Percentiles rank a stretch among this genome's conserved stretches.
Evolutionary conservation across 2,888 invertebrate genomes (phyloP).

Genomic region (Anodontia alba): DNA sequence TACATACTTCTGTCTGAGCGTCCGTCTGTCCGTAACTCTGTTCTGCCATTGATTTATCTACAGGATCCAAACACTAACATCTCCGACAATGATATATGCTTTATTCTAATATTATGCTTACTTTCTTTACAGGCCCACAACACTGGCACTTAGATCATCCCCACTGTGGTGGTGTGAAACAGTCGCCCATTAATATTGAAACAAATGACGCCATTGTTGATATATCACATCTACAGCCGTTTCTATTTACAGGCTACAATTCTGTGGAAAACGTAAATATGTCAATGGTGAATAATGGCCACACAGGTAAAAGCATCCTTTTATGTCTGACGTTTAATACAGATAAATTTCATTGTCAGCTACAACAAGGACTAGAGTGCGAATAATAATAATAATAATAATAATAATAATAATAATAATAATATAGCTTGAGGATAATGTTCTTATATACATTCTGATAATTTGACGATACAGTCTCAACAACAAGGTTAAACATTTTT

Average conservation of each 20-base stretch:
- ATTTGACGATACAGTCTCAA: too few species aligned
- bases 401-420: too few species aligned
- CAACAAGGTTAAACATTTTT: too few species aligned
- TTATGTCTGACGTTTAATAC: too few species aligned
- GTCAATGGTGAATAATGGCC: slow-evolving; percentile 68
- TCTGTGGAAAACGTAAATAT: slow-evolving; percentile 39
- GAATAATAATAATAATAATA: too few species aligned
- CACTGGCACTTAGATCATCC: slow-evolving; percentile 70
- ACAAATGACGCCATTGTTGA: slow-evolving; percentile 61
- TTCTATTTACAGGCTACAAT: slow-evolving; percentile 63
- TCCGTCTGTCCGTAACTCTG: background rate
- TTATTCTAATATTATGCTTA: background rate
- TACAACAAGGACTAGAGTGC: background rate
- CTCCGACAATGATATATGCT: background rate
- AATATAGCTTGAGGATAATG: too few species aligned
- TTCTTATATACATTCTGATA: too few species aligned
- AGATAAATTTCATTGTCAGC: too few species aligned
- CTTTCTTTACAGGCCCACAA: slow-evolving; percentile 53
- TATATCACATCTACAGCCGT: slow-evolving; percentile 55
- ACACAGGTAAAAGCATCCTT: too few species aligned
- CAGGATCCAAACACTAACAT: background rate
- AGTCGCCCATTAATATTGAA: slow-evolving; percentile 72
- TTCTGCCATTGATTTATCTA: too few species aligned
- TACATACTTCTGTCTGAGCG: too few species aligned
- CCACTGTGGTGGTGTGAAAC: slow-evolving; percentile 71